Percentiles rank a stretch among this genome's conserved stretches.
phyloP scores from a whole-genome alignment of 1,140 invertebrate species.

The Drosophila simulans region DNA sequence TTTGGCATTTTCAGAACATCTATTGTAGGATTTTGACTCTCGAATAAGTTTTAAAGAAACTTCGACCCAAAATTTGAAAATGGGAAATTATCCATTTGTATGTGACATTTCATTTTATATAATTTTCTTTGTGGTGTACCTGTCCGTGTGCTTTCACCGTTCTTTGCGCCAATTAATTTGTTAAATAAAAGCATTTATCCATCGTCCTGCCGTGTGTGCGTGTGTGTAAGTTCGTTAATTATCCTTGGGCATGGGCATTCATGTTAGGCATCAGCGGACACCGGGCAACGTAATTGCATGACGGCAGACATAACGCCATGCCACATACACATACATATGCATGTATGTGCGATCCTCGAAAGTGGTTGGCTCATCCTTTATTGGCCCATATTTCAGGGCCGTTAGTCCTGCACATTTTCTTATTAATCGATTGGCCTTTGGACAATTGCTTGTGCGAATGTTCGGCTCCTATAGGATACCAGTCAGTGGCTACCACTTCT shows the following conservation, averaged over 20 bases:
- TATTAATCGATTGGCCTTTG: conserved; percentile 74
- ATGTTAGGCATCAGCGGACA: conserved; percentile 50
- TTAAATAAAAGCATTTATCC: conserved; percentile 79
- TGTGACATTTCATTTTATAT: no score
- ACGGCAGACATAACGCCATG: conserved; percentile 12
- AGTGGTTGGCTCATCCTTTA: conserved; percentile 19
- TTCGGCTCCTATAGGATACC: not conserved
- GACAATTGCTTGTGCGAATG: conserved; percentile 14
- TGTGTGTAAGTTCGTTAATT: conserved; percentile 51
- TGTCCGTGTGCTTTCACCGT: conserved; percentile 12
- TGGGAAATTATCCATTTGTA: no score
- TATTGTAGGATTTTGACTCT: no score
- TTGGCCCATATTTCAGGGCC: conserved; percentile 28
- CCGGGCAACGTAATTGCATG: conserved; percentile 57
- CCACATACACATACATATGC: not conserved
- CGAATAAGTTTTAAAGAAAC: no score
- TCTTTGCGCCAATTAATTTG: conserved; percentile 79
- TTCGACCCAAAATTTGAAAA: no score
- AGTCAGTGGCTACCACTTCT: conserved; percentile 21
- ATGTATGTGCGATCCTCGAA: not conserved
- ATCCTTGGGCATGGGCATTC: conserved; percentile 43
- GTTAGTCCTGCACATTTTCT: conserved; percentile 44
- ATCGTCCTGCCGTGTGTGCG: conserved; percentile 35
- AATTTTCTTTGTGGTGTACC: not conserved
- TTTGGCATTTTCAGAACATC: no score